Evolutionary conservation across 2,888 invertebrate genomes (phyloP).

Genomic region (Monoplex corrugatus): DNA sequence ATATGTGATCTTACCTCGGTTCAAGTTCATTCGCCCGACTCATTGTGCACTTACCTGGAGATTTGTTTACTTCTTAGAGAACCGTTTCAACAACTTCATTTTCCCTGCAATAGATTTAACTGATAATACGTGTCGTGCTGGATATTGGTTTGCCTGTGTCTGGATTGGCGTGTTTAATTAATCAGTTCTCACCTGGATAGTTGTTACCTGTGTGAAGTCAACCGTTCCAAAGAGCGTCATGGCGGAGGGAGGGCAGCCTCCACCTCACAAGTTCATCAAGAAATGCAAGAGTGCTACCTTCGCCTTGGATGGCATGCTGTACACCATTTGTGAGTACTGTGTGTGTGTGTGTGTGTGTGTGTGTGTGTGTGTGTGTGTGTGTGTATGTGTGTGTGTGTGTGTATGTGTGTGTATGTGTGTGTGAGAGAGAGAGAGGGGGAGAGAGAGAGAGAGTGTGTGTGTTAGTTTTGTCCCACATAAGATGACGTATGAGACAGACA

Average conservation of each 20-base stretch:
- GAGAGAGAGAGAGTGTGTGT: background rate
- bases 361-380: background rate
- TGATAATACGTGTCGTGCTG: too few species aligned
- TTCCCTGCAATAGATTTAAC: too few species aligned
- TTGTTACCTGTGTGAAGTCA: background rate
- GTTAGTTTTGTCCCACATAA: too few species aligned
- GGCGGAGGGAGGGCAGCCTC: slow-evolving; percentile 45
- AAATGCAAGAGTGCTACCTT: slow-evolving; percentile 92
- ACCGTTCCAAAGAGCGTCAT: background rate
- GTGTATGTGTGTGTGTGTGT: background rate
- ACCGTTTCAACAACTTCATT: too few species aligned
- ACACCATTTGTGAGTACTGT: slow-evolving; percentile 89
- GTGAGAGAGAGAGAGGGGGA: background rate
- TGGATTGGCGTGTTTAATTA: too few species aligned
- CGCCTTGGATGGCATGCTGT: slow-evolving; percentile 92
- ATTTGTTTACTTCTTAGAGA: too few species aligned
- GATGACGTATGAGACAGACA: too few species aligned
- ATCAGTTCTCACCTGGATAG: too few species aligned
- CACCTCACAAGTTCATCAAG: slow-evolving; percentile 70
- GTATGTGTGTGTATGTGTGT: background rate
- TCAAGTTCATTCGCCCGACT: too few species aligned
- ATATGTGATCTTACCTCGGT: too few species aligned
- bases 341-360: slow-evolving; percentile 24
- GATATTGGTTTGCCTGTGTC: too few species aligned
- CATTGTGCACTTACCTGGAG: too few species aligned